Evolutionary conservation across 2,797 vertebrate genomes (phyloP).

Genomic region (Pitangus sulphuratus): DNA sequence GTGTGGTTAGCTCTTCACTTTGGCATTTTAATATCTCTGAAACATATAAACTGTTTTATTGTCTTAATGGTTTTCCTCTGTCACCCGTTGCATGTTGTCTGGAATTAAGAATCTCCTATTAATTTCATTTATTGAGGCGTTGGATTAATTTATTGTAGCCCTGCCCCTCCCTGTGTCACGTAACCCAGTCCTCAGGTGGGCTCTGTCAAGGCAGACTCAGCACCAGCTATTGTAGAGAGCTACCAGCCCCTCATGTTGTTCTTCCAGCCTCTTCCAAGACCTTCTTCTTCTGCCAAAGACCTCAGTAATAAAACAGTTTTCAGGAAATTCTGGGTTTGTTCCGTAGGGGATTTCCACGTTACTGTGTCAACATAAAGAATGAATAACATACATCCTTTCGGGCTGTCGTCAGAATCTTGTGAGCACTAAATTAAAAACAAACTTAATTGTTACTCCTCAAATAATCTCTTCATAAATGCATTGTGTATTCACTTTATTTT

Average conservation of each 20-base stretch:
- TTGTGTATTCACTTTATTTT: neutral
- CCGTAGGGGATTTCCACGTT: neutral
- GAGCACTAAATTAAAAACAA: neutral
- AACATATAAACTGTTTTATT: neutral
- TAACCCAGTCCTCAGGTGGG: neutral
- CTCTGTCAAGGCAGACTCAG: neutral
- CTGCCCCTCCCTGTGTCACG: neutral
- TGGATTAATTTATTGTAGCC: neutral
- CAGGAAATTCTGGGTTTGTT: neutral
- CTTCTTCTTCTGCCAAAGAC: neutral
- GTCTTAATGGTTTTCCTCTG: neutral
- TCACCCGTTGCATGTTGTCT: neutral
- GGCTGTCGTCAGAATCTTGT: neutral
- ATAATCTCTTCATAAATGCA: neutral
- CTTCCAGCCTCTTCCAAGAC: neutral
- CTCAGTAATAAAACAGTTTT: neutral
- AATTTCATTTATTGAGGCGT: neutral
- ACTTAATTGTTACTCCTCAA: neutral
- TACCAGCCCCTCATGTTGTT: accelerated
- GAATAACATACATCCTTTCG: neutral
- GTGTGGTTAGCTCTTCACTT: neutral
- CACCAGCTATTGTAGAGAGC: neutral
- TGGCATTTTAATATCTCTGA: neutral
- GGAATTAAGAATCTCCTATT: neutral
- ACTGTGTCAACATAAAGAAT: neutral